Base-by-base conservation (phyloP, 2,888 invertebrate species). In the Oxyscelio sp. region DNA sequence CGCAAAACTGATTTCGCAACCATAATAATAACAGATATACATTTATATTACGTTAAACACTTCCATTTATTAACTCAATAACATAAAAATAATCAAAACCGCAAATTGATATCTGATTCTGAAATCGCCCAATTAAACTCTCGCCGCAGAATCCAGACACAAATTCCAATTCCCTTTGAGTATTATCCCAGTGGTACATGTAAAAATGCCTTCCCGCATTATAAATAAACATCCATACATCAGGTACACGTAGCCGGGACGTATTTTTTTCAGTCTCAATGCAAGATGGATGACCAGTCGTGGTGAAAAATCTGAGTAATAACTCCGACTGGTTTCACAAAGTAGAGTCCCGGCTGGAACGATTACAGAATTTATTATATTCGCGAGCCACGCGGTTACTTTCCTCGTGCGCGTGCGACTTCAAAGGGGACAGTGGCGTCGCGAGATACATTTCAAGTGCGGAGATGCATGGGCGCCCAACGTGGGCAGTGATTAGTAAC, bases 401-500 rank as follows among this genome's bases (percentile, higher is more conserved):
- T 79, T 79, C 71, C 52, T 61, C 61, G 52, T 58, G 58, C 77
- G 79, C 78, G 78, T 71, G 54, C 45, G 71, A 79, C 79, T 79
- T 79, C 79, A 71, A 79, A 79, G 79, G 59, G 19, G 54, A 71
- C 43, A 45, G 61, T 79, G 77, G 50, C 70, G 61, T 45, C 71
- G 59, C 59, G 43, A 45, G 50, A 52, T 48, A 59, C 70, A 45
- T 71, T 71, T 71, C 70, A 56, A 71, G 63, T 19, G 50, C 40
- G n/a, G 43, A 45, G 70, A 56, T 68, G 31, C 59, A 50, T 52
- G 74, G 68, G 63, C 71, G 34, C 27, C 52, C 38, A 50, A 50
- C 82, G 87, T 85, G 85, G 85, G 79, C 63, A 79, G 78, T 82
- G 87, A 87, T 86, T 79, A 85, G 85, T 83, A 85, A 81, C 80